Conservation (phyloP, 2,888 invertebrate genomes). For the Sesia bembeciformis region DNA sequence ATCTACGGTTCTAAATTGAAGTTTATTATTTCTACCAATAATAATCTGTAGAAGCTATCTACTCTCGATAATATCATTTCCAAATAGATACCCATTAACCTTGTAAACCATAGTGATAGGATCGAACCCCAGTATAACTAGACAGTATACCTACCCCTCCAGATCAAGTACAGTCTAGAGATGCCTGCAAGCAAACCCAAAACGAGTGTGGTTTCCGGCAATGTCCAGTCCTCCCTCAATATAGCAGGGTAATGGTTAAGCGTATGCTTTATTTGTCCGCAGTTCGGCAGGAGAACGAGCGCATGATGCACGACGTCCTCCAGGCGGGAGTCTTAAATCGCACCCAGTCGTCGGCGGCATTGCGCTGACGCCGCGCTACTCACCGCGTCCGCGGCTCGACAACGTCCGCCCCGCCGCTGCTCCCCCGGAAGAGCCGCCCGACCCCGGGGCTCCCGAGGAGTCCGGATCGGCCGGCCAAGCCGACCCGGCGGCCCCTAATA, state of each 20-base stretch:
- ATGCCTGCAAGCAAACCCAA: neutral
- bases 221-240: neutral
- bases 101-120: too few species aligned
- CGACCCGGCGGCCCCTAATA: conserved; percentile 10
- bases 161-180: neutral
- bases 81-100: too few species aligned
- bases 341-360: conserved; percentile 72
- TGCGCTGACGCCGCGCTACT: conserved; percentile 72
- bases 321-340: conserved; percentile 75
- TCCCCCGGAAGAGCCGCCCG: conserved; percentile 56
- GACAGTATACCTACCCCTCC: too few species aligned
- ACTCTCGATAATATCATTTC: too few species aligned
- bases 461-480: conserved; percentile 1
- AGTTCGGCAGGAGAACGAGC: conserved; percentile 93
- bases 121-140: too few species aligned
- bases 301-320: conserved; percentile 85
- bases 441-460: conserved; percentile 19
- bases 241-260: conserved; percentile 35
- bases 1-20: too few species aligned
- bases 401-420: conserved; percentile 62
- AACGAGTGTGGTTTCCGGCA: neutral
- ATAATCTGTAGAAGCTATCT: too few species aligned
- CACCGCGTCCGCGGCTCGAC: conserved; percentile 64
- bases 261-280: conserved; percentile 59
- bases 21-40: too few species aligned